These are phyloP conservation scores for Ahaetulla prasina DNA, from an alignment of 2,113 vertebrate genomes.

Conservation along the genomic window DNA sequence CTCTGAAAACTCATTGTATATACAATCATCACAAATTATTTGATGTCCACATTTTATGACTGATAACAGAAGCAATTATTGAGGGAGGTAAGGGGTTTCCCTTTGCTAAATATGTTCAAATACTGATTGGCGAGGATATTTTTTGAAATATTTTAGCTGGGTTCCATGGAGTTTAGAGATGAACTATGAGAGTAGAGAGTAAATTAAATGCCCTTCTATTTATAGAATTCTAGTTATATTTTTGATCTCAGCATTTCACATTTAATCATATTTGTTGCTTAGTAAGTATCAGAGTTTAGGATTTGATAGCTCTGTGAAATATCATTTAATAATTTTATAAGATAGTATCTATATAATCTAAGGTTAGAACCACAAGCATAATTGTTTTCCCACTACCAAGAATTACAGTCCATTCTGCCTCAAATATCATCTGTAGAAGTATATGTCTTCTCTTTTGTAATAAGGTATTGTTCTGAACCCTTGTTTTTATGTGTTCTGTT, in stretches of 20 bases:
- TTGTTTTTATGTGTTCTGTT: background rate
- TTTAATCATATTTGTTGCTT: background rate
- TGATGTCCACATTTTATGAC: background rate
- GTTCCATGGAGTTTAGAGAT: background rate
- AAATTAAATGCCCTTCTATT: background rate
- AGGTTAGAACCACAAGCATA: background rate
- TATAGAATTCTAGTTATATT: background rate
- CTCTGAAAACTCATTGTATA: background rate
- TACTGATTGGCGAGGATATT: background rate
- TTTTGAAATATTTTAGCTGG: background rate
- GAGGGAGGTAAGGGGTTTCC: background rate
- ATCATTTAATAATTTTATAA: background rate
- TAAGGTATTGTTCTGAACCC: background rate
- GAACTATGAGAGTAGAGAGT: background rate
- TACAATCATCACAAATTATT: background rate
- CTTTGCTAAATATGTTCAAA: background rate
- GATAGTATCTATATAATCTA: background rate
- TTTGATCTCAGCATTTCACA: background rate
- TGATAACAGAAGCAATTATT: background rate
- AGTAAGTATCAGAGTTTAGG: background rate
- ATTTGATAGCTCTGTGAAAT: background rate
- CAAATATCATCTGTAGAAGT: background rate
- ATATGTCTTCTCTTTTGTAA: background rate
- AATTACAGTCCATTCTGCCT: background rate
- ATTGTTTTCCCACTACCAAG: background rate